A percentile compares a stretch with the other conserved stretches of the same genome.
These are phyloP conservation scores for Himalopsyche kuldschensis DNA, from an alignment of 2,888 invertebrate species.

Conservation along the genomic window DNA sequence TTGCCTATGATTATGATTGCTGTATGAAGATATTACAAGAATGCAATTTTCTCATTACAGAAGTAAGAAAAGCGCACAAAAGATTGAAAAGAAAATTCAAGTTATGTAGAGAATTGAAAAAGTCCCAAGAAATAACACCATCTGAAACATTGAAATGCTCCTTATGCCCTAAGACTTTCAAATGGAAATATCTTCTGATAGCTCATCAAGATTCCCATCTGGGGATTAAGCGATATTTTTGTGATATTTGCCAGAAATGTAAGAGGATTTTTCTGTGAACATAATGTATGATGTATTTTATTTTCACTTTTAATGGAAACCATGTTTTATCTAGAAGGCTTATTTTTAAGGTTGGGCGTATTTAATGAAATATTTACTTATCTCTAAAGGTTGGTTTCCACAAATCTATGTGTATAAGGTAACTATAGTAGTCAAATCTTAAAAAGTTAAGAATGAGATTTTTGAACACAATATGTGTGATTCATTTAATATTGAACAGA, in stretches of 20 bases:
- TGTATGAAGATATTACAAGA: no score
- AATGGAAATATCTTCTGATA: not conserved
- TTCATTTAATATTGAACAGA: no score
- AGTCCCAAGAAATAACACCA: not conserved
- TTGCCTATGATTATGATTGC: no score
- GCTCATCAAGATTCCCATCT: constrained; percentile 19
- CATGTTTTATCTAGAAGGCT: no score
- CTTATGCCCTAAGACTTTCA: constrained; percentile 21
- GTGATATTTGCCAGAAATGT: constrained; percentile 30
- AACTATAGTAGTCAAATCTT: no score
- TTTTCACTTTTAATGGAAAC: no score
- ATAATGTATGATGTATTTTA: not conserved
- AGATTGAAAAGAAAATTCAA: not conserved
- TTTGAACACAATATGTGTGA: no score
- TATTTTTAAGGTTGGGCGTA: no score
- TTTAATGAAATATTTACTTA: no score
- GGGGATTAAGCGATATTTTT: constrained; percentile 26
- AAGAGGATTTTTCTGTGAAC: not conserved
- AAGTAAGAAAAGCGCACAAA: not conserved
- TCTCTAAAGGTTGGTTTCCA: no score
- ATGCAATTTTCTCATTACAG: not conserved
- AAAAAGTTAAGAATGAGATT: no score
- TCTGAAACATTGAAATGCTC: constrained; percentile 11
- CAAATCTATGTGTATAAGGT: no score
- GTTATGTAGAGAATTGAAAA: not conserved